These are phyloP conservation scores for Antidorcas marsupialis DNA, from an alignment of 2,113 vertebrate species.

Conservation along the genomic window DNA sequence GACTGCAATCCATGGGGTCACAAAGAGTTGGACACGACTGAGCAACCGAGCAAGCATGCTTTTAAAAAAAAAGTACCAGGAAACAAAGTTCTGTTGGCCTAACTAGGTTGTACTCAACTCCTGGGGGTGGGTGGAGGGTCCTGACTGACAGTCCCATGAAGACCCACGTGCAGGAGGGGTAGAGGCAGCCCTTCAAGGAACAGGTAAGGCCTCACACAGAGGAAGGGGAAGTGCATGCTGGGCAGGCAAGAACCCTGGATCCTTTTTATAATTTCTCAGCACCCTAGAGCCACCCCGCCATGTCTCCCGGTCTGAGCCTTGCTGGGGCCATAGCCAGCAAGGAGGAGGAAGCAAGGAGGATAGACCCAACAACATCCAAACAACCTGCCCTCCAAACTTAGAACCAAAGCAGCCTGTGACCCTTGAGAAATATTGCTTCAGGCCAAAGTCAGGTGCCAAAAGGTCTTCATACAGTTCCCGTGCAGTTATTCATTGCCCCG, in stretches of 20 bases:
- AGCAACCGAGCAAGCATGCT: background rate
- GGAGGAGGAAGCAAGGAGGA: background rate
- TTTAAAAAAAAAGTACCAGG: background rate
- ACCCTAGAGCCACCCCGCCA: background rate
- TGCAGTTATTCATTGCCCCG: constrained; percentile 5
- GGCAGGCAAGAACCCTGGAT: background rate
- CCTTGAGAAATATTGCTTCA: background rate
- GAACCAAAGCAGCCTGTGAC: background rate
- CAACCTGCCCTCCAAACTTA: background rate
- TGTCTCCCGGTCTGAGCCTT: background rate
- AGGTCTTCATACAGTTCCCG: constrained; percentile 12
- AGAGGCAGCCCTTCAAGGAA: background rate
- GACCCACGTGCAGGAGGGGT: too few species aligned
- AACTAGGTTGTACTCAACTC: background rate
- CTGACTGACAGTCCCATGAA: background rate
- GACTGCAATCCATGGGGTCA: background rate
- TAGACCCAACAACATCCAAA: background rate
- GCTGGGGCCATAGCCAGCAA: background rate
- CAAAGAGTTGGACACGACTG: background rate
- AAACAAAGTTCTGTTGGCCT: background rate
- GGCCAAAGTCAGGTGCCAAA: background rate
- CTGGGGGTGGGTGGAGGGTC: background rate
- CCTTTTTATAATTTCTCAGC: background rate
- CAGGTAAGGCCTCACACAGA: background rate
- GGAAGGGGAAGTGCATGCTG: background rate